Evolutionary conservation across 2,888 invertebrate species (phyloP).

Genomic region (Trachelus stipa): DNA sequence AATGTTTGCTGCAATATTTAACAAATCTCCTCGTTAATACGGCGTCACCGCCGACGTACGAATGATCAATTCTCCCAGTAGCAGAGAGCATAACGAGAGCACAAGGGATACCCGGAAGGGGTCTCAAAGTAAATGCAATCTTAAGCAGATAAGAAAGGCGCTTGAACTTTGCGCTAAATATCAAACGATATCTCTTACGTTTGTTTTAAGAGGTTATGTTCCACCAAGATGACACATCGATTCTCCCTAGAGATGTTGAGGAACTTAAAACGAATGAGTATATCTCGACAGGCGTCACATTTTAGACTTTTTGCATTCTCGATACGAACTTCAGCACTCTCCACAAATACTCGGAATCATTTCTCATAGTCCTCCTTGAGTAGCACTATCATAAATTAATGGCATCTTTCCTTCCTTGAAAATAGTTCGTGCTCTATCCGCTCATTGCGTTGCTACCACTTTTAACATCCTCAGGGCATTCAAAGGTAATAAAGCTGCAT

Average conservation of each 20-base stretch:
- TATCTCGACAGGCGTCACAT: background rate
- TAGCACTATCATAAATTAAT: background rate
- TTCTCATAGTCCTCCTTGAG: background rate
- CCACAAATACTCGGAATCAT: background rate
- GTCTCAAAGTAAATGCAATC: constrained; percentile 27
- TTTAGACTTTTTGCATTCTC: background rate
- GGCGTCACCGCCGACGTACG: background rate
- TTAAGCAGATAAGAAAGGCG: constrained; percentile 29
- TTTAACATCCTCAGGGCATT: background rate
- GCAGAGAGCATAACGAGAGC: background rate
- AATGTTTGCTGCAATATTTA: background rate
- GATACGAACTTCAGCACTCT: background rate
- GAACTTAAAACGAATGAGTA: background rate
- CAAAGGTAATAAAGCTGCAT: background rate
- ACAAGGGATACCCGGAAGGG: constrained; percentile 35
- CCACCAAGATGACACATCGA: background rate
- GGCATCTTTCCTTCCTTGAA: background rate
- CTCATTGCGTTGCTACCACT: background rate
- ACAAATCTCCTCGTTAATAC: background rate
- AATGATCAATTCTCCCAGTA: background rate
- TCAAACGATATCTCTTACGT: constrained; percentile 30
- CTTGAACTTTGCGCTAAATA: constrained; percentile 36
- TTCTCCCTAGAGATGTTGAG: background rate
- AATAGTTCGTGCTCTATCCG: background rate
- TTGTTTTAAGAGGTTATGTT: constrained; percentile 32